These are phyloP conservation scores for Clarias pachynema DNA, from an alignment of 2,797 vertebrate genomes.

Conservation along the genomic window DNA sequence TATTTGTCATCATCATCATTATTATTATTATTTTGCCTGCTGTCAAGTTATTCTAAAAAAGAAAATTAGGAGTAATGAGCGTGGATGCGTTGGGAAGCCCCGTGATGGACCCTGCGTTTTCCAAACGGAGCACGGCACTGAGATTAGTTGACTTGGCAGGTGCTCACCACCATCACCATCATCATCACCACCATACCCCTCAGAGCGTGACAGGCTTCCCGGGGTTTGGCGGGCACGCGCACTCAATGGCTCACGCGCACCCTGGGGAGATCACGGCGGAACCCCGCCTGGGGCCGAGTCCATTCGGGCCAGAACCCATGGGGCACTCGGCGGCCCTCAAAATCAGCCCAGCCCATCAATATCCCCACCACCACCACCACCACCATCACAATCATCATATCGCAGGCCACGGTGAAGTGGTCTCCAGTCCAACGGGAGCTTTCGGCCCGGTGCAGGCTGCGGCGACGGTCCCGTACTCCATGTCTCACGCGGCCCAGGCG, in stretches of 20 bases:
- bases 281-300: constrained; percentile 87
- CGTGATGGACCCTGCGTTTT: constrained; percentile 89
- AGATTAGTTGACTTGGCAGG: constrained; percentile 91
- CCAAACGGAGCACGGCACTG: constrained; percentile 88
- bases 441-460: constrained; percentile 87
- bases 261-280: constrained; percentile 86
- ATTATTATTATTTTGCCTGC: constrained; percentile 84
- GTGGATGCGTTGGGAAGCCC: constrained; percentile 87
- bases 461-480: constrained; percentile 79
- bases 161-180: constrained; percentile 85
- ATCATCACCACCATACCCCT: constrained; percentile 87
- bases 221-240: constrained; percentile 87
- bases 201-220: constrained; percentile 91
- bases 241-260: constrained; percentile 84
- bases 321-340: constrained; percentile 90
- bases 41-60: constrained; percentile 86
- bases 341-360: constrained; percentile 92
- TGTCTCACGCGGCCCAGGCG: constrained; percentile 83
- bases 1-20: constrained; percentile 77
- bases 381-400: constrained; percentile 85
- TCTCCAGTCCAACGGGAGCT: constrained; percentile 90
- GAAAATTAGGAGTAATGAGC: constrained; percentile 84
- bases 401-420: constrained; percentile 89
- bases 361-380: constrained; percentile 80
- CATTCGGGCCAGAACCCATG: constrained; percentile 91